phyloP scores from a whole-genome alignment of 2,113 vertebrate species.

The Trogon melanurus region DNA sequence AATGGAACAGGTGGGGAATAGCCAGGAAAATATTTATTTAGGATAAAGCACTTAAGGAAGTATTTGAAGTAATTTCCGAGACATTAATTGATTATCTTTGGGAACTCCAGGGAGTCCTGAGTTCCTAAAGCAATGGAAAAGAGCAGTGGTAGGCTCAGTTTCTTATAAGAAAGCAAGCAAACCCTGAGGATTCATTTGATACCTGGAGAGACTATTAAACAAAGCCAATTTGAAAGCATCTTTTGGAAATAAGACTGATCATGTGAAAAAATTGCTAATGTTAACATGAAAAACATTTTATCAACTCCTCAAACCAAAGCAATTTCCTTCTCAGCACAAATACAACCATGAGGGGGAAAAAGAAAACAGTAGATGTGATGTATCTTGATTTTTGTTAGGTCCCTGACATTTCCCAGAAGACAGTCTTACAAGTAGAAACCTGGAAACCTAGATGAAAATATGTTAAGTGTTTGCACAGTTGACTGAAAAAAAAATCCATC shows the following conservation, averaged over 20 bases:
- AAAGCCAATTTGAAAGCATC: not conserved
- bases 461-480: not conserved
- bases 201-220: not conserved
- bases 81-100: not conserved
- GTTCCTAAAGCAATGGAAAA: not conserved
- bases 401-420: not conserved
- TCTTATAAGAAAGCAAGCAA: not conserved
- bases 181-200: not conserved
- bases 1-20: not conserved
- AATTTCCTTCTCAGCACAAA: not conserved
- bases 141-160: not conserved
- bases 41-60: not conserved
- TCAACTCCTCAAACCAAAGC: not conserved
- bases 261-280: not conserved
- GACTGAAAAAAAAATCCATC: not conserved
- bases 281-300: not conserved
- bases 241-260: not conserved
- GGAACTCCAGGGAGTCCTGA: not conserved
- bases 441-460: not conserved
- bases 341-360: not conserved
- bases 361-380: not conserved
- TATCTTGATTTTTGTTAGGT: not conserved
- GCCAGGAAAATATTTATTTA: not conserved
- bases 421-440: not conserved
- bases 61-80: not conserved